Percentiles rank a stretch among this genome's conserved stretches.
These are phyloP conservation scores for Porites cylindrica DNA, from an alignment of 92 coral and sea anemone species.

Conservation along the genomic window DNA sequence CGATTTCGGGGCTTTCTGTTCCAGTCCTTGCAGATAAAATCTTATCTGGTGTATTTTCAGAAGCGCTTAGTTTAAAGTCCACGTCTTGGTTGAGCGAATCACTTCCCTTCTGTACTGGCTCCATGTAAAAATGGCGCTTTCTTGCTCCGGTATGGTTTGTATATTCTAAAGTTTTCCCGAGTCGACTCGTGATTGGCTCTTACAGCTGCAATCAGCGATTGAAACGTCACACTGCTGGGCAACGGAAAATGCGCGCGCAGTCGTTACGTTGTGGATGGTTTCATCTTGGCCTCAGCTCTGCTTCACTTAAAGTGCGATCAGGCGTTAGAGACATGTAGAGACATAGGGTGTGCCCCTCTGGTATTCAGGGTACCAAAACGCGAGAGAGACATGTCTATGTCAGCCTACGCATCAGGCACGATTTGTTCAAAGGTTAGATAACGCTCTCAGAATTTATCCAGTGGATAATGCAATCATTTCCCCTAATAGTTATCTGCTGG, in stretches of 20 bases:
- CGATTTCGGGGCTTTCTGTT: not conserved
- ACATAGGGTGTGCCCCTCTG: too few species aligned
- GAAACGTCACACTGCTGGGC: conserved; percentile 2
- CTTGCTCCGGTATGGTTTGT: not conserved
- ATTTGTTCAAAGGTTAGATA: too few species aligned
- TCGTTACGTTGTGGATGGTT: too few species aligned
- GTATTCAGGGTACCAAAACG: too few species aligned
- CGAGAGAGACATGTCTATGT: too few species aligned
- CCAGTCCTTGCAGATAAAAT: not conserved
- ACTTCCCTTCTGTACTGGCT: not conserved
- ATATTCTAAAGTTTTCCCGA: not conserved
- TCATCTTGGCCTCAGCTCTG: too few species aligned
- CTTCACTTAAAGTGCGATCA: too few species aligned
- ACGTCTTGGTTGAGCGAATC: not conserved
- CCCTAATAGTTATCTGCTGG: too few species aligned
- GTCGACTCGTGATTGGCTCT: conserved; percentile 16
- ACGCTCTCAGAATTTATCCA: too few species aligned
- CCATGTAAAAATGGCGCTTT: not conserved
- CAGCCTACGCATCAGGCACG: too few species aligned
- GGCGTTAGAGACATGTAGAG: too few species aligned
- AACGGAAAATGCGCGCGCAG: not conserved
- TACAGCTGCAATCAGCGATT: conserved; percentile 4
- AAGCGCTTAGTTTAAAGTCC: not conserved
- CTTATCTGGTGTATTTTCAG: not conserved
- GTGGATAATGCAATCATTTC: too few species aligned